These are phyloP conservation scores for Psix sp. DNA, from an alignment of 1,140 invertebrate species.

Conservation along the genomic window DNA sequence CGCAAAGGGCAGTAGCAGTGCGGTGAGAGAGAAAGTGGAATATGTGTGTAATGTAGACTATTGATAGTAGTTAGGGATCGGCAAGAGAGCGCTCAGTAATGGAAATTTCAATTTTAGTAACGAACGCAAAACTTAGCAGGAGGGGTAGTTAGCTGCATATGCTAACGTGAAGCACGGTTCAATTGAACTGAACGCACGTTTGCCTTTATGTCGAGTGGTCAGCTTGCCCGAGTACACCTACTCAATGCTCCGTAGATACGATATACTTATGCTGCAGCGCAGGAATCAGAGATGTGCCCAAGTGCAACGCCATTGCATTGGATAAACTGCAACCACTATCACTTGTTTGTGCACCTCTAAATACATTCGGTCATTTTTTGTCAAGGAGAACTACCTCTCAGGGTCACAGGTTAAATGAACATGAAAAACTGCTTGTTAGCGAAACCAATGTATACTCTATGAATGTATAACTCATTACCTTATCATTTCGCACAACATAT, in stretches of 20 bases:
- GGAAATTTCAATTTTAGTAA: constrained; percentile 62
- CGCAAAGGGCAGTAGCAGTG: constrained; percentile 12
- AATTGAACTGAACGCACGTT: constrained; percentile 60
- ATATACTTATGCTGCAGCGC: constrained; percentile 44
- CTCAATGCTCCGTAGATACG: constrained; percentile 57
- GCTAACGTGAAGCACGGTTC: constrained; percentile 60
- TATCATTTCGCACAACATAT: too few species aligned
- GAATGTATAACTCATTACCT: too few species aligned
- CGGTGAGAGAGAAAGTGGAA: constrained; percentile 19
- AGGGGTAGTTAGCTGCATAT: constrained; percentile 61
- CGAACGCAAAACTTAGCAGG: constrained; percentile 61
- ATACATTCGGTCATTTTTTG: constrained; percentile 41
- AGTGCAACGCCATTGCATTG: constrained; percentile 33
- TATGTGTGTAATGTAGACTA: constrained; percentile 40
- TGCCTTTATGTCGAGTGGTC: constrained; percentile 64
- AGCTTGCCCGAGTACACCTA: constrained; percentile 57
- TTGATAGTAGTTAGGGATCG: constrained; percentile 27
- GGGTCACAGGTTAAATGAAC: constrained; percentile 29
- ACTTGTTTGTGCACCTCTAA: constrained; percentile 17
- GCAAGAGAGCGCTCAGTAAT: constrained; percentile 50
- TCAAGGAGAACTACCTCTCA: constrained; percentile 41
- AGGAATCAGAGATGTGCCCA: constrained; percentile 47
- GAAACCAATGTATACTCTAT: too few species aligned
- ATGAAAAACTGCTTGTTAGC: constrained; percentile 27
- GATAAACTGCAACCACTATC: constrained; percentile 24